phyloP scores from a whole-genome alignment of 2,113 vertebrate species.

The Emberiza fucata region DNA sequence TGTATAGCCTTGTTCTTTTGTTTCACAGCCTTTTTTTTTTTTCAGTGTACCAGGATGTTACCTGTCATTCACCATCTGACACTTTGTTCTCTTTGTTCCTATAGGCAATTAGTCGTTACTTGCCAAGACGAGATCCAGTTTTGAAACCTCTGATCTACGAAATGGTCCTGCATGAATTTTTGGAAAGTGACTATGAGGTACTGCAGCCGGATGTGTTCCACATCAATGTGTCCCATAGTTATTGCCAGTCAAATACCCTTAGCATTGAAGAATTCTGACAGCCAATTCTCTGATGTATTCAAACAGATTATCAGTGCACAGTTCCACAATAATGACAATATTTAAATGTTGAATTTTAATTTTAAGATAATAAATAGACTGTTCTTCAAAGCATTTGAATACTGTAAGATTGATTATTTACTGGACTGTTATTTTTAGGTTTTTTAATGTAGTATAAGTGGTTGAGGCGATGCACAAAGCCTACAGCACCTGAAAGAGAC shows the following conservation, averaged over 20 bases:
- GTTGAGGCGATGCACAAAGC: background rate
- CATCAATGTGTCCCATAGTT: background rate
- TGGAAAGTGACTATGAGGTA: constrained; percentile 97
- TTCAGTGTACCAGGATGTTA: background rate
- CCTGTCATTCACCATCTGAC: background rate
- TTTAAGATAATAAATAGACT: background rate
- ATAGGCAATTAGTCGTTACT: constrained; percentile 94
- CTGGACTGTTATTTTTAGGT: background rate
- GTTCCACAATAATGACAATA: background rate
- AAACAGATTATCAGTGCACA: background rate
- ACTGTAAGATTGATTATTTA: background rate
- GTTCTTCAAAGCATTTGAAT: background rate
- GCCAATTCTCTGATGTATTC: background rate
- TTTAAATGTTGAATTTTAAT: background rate
- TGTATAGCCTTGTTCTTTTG: background rate
- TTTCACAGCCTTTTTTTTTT: background rate
- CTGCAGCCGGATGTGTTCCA: background rate
- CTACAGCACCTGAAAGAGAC: background rate
- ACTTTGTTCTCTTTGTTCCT: background rate
- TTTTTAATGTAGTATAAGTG: background rate
- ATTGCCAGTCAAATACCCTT: background rate
- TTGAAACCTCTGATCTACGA: constrained; percentile 96
- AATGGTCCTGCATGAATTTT: constrained; percentile 97
- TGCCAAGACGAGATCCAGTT: constrained; percentile 91
- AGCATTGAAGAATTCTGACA: background rate